Conservation (phyloP, 2,888 invertebrate genomes). For the Sphinx pinastri region DNA sequence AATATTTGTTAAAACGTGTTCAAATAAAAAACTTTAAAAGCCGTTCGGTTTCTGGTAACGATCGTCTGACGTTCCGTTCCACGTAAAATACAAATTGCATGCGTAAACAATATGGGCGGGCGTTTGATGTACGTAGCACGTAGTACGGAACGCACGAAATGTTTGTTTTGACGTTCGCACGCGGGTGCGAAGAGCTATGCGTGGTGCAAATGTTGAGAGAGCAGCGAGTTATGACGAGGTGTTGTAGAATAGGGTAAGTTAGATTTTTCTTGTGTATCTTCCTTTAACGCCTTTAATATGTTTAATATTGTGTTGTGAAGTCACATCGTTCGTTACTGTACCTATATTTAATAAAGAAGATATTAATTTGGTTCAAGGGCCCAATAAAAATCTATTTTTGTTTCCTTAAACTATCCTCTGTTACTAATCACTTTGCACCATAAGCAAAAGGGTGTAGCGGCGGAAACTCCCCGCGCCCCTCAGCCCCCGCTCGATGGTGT, state of each 20-base stretch:
- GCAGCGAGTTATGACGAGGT: not conserved
- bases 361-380: not conserved
- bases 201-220: not conserved
- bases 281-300: too few relatives aligned
- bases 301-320: too few relatives aligned
- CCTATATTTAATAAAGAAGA: not conserved
- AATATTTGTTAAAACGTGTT: conserved; percentile 5
- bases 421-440: conserved; percentile 31
- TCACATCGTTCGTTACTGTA: too few relatives aligned
- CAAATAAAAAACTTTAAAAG: conserved; percentile 38
- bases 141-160: conserved; percentile 22
- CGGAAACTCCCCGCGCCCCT: conserved; percentile 40
- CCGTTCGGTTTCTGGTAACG: conserved; percentile 49
- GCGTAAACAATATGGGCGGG: conserved; percentile 33
- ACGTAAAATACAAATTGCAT: conserved; percentile 41
- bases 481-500: conserved; percentile 34
- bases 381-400: not conserved
- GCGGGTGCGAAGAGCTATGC: not conserved
- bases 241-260: too few relatives aligned
- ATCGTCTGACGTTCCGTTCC: conserved; percentile 37
- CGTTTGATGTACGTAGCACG: conserved; percentile 19
- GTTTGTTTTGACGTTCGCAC: conserved; percentile 8
- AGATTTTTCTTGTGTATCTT: too few relatives aligned
- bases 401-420: conserved; percentile 22
- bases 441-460: conserved; percentile 33